These are phyloP conservation scores for Oeneis ivallda DNA, from an alignment of 2,888 invertebrate species.

Conservation along the genomic window DNA sequence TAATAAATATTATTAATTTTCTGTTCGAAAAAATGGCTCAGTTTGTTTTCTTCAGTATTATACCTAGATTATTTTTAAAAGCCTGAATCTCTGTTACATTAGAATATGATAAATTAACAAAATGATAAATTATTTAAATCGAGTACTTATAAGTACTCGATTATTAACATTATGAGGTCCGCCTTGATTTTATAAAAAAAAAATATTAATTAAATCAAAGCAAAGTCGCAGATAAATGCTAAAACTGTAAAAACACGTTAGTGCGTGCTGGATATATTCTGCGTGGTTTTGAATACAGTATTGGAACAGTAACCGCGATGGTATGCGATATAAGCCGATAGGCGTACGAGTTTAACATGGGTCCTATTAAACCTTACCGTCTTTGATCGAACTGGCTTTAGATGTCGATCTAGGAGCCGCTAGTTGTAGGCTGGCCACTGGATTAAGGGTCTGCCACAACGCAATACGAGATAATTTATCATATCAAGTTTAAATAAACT, in stretches of 20 bases:
- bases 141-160: no score
- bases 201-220: neutral
- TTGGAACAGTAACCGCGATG: constrained; percentile 55
- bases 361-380: constrained; percentile 61
- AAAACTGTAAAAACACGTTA: neutral
- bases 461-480: constrained; percentile 1
- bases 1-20: no score
- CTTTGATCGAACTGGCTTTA: constrained; percentile 57
- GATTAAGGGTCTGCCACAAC: constrained; percentile 21
- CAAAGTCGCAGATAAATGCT: neutral
- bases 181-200: no score
- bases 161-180: no score
- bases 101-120: no score
- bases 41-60: no score
- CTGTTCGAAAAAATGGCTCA: no score
- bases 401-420: constrained; percentile 50
- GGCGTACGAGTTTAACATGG: constrained; percentile 44
- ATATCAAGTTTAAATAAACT: neutral
- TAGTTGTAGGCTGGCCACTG: constrained; percentile 27
- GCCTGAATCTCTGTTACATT: no score
- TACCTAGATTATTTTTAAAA: no score
- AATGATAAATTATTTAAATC: no score
- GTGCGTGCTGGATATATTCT: constrained; percentile 38
- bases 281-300: constrained; percentile 51
- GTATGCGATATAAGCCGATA: constrained; percentile 54